Percentiles rank a stretch among this genome's conserved stretches.
These are phyloP conservation scores for Alloscopus bannaensis DNA, from an alignment of 2,888 invertebrate species.

Conservation along the genomic window DNA sequence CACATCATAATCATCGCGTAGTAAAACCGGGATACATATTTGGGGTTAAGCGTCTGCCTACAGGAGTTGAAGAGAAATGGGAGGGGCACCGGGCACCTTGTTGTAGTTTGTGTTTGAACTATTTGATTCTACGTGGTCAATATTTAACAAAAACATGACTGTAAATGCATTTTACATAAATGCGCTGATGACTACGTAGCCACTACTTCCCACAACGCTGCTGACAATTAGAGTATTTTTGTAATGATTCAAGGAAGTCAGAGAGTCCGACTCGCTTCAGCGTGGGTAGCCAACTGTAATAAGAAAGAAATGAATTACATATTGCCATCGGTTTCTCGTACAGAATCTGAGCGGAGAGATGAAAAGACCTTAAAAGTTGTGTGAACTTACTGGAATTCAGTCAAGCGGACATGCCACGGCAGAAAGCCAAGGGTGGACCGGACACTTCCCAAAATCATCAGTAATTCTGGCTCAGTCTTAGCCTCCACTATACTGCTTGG, in stretches of 20 bases:
- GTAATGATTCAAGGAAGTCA: conserved; percentile 57
- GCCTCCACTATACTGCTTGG: conserved; percentile 24
- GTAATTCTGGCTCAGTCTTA: conserved; percentile 68
- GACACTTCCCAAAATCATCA: conserved; percentile 67
- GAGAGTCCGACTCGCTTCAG: conserved; percentile 43
- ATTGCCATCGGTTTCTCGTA: neutral
- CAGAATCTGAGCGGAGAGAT: too few species aligned
- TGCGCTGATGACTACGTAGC: neutral
- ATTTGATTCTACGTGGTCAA: too few species aligned
- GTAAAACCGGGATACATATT: too few species aligned
- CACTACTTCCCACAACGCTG: conserved; percentile 67
- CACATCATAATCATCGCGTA: too few species aligned
- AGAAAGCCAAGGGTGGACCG: conserved; percentile 69
- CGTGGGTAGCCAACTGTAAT: conserved; percentile 64
- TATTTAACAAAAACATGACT: too few species aligned
- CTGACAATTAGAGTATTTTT: conserved; percentile 65
- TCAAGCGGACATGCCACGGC: conserved; percentile 70
- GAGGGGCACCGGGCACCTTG: too few species aligned
- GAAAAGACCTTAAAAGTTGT: neutral
- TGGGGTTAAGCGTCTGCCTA: too few species aligned
- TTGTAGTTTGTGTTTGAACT: too few species aligned
- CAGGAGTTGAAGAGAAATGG: too few species aligned
- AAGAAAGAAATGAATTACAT: neutral
- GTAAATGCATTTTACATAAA: conserved; percentile 6
- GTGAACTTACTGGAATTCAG: conserved; percentile 70